Base-by-base conservation (phyloP, 2,797 vertebrate species). In the Silurus lanzhouensis region DNA sequence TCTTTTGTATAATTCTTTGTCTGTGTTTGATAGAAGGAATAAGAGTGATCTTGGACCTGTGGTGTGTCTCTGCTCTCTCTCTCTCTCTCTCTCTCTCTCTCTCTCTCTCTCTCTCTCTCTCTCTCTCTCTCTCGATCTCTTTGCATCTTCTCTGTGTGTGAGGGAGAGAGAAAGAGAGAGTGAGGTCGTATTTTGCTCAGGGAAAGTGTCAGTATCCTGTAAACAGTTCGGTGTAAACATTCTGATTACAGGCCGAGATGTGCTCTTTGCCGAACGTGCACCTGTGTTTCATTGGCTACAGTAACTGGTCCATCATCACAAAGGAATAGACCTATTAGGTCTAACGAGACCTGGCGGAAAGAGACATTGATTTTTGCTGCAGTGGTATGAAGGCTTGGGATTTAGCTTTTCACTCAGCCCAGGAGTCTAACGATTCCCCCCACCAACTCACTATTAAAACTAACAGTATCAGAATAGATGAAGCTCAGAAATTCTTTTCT, bases 271-370 rank as follows among this genome's bases (percentile, higher is more conserved):
- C 52, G n/a, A 60, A 76, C 71, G 64, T 83, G 89, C 93, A 95
- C 93, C 93, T 94, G 93, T 92, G 91, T 94, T 93, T 90, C 81
- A 90, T 84, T 89, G 89, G 91, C 88, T 10, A 70, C 87, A 89
- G 90, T 89, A 88, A 89, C 87, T 83, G 89, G 89, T 91, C 89
- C 87, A 71, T 88, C 85, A 87, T 82, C 71, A 86, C 79, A 88
- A 89, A 70, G 81, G 88, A 80, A 82, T 46, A 86, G 84, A 89
- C 92, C 86, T 84, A 88, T 93, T 92, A 88, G 87, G 81, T 87
- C 88, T 85, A 74, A 87, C 90, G 78, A 88, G 77, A 83, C 92
- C 91, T 77, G 71, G 85, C 10, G 75, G 87, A 83, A 79, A 86
- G 75, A 75, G 31, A 2, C 85, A 84, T 88, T 71, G 87, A 85